A percentile compares a stretch with the other conserved stretches of the same genome.
These are phyloP conservation scores for Sphenodon punctatus DNA, from an alignment of 2,797 vertebrate species.

Conservation along the genomic window DNA sequence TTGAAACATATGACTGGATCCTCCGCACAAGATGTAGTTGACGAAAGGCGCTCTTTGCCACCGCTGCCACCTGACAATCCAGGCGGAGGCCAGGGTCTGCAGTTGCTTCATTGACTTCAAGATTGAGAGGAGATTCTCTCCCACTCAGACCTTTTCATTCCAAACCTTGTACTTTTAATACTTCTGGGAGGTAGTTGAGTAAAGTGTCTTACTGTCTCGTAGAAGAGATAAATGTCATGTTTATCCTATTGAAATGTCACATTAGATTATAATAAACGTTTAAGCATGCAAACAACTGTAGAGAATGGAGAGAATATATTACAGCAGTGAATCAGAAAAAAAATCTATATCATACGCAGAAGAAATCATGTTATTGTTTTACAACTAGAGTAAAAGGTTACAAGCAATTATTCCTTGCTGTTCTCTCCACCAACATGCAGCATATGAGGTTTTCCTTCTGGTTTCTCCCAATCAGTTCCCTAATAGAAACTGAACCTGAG, in stretches of 20 bases:
- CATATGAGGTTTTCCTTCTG: background rate
- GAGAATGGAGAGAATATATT: background rate
- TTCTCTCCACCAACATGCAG: background rate
- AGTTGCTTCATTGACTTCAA: background rate
- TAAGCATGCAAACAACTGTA: background rate
- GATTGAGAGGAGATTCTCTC: accelerated
- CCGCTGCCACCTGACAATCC: no score
- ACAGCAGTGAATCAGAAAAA: background rate
- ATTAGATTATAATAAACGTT: conserved; percentile 50
- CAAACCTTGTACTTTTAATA: conserved; percentile 17
- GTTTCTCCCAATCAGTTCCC: background rate
- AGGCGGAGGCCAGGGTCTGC: accelerated
- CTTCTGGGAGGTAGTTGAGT: background rate
- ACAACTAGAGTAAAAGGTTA: background rate
- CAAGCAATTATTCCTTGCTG: background rate
- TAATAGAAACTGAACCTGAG: no score
- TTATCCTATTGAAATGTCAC: conserved; percentile 33
- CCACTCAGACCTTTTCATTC: background rate
- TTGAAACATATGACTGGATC: no score
- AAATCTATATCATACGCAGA: background rate
- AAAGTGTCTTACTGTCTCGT: background rate
- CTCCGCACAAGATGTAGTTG: no score
- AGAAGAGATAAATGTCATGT: conserved; percentile 22
- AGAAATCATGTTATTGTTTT: background rate
- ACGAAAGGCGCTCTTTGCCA: no score